Conservation (phyloP, 2,797 vertebrate genomes). For the Botia kubotai region DNA sequence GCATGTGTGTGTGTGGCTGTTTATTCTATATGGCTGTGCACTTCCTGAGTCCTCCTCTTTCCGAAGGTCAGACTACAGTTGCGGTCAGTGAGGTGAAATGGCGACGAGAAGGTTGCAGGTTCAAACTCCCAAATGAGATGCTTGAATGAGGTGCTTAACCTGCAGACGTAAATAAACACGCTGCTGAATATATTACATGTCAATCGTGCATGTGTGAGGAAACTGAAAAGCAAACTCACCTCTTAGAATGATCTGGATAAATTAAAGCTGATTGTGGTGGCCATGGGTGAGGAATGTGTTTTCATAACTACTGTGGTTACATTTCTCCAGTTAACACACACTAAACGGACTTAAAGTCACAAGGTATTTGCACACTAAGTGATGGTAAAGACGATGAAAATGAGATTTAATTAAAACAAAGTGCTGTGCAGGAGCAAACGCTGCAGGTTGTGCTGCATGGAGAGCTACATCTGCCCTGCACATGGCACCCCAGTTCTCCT, state of each 20-base stretch:
- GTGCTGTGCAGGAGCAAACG: neutral
- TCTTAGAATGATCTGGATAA: neutral
- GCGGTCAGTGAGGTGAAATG: slow-evolving; percentile 83
- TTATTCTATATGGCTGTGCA: slow-evolving; percentile 69
- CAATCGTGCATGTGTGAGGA: slow-evolving; percentile 57
- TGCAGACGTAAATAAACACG: slow-evolving; percentile 78
- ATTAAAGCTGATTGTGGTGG: neutral
- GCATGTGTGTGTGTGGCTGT: slow-evolving; percentile 65
- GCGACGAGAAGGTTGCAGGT: slow-evolving; percentile 79
- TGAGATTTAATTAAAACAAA: neutral
- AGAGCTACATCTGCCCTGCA: slow-evolving; percentile 54
- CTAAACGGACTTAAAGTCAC: neutral
- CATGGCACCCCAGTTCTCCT: slow-evolving; percentile 69
- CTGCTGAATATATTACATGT: slow-evolving; percentile 82
- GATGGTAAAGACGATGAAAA: neutral
- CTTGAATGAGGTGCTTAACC: slow-evolving; percentile 81
- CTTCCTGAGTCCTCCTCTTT: slow-evolving; percentile 79
- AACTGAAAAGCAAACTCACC: slow-evolving; percentile 13
- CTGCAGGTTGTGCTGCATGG: neutral
- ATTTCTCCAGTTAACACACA: slow-evolving; percentile 6
- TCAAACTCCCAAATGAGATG: slow-evolving; percentile 81
- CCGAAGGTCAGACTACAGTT: slow-evolving; percentile 77
- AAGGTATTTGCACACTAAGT: too few species aligned
- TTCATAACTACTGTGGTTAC: neutral
- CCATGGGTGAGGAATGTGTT: slow-evolving; percentile 2